Conservation (phyloP, 2,888 invertebrate species). For the Leptopilina syphax region DNA sequence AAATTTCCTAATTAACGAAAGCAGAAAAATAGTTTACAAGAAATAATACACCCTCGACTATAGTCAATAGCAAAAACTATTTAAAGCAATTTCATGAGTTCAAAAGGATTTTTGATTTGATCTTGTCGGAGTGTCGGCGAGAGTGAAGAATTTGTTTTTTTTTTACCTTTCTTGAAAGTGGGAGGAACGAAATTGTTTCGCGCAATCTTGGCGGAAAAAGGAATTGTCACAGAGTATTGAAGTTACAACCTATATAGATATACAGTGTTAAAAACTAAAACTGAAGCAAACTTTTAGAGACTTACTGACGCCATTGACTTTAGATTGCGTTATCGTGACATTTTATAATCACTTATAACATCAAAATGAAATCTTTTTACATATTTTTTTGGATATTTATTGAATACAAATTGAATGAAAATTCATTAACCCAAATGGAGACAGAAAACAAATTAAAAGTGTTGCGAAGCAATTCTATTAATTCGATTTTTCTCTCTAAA, state of each 20-base stretch:
- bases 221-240: slow-evolving; percentile 12
- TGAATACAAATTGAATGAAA: no score
- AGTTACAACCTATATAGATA: neutral
- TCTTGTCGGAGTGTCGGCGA: neutral
- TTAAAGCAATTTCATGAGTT: neutral
- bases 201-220: slow-evolving; percentile 6
- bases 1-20: no score
- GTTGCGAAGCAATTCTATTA: no score
- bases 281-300: neutral
- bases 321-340: no score
- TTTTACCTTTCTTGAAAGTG: neutral
- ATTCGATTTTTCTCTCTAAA: no score
- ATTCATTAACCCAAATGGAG: no score
- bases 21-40: no score
- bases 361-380: no score
- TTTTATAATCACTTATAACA: no score
- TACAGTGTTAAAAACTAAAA: neutral
- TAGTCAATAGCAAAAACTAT: neutral
- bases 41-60: no score
- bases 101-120: neutral
- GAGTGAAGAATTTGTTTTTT: slow-evolving; percentile 7
- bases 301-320: neutral
- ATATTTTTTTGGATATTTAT: no score
- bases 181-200: slow-evolving; percentile 5
- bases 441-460: no score